Percentiles rank a stretch among this genome's conserved stretches.
Evolutionary conservation across 2,113 vertebrate genomes (phyloP).

Genomic region (Acanthisitta chloris): DNA sequence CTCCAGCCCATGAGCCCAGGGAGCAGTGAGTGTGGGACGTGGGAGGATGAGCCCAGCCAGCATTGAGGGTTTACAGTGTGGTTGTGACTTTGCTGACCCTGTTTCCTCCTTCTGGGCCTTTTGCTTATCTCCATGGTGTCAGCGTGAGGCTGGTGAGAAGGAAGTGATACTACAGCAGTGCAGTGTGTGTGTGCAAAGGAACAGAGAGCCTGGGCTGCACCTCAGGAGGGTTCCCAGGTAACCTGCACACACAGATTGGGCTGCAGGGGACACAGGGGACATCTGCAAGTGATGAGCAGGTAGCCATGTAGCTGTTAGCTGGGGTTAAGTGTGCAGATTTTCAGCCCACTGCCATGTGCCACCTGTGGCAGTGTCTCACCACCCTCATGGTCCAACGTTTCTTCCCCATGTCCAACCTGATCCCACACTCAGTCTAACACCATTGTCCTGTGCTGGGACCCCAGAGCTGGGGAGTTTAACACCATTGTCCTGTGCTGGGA

Average conservation of each 20-base stretch:
- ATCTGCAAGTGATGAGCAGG: neutral
- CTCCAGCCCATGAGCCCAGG: neutral
- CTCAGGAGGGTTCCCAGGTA: neutral
- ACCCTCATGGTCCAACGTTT: neutral
- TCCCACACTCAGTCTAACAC: neutral
- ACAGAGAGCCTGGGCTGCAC: neutral
- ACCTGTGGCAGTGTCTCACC: neutral
- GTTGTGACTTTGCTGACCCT: neutral
- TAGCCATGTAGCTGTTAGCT: neutral
- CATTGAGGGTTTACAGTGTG: rapidly evolving
- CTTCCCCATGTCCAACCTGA: neutral
- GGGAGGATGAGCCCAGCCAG: neutral
- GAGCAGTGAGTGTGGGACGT: rapidly evolving
- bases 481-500: neutral
- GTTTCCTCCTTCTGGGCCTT: neutral
- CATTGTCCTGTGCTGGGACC: neutral
- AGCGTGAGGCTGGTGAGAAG: neutral
- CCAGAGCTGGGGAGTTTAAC: neutral
- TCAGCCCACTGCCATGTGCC: neutral
- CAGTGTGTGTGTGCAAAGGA: neutral
- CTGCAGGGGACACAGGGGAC: neutral
- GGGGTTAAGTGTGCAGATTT: neutral
- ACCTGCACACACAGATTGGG: neutral
- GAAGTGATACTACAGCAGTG: neutral
- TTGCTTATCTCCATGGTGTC: neutral